Evolutionary conservation across 2,797 vertebrate genomes (phyloP).

Genomic region (Synanceia verrucosa): DNA sequence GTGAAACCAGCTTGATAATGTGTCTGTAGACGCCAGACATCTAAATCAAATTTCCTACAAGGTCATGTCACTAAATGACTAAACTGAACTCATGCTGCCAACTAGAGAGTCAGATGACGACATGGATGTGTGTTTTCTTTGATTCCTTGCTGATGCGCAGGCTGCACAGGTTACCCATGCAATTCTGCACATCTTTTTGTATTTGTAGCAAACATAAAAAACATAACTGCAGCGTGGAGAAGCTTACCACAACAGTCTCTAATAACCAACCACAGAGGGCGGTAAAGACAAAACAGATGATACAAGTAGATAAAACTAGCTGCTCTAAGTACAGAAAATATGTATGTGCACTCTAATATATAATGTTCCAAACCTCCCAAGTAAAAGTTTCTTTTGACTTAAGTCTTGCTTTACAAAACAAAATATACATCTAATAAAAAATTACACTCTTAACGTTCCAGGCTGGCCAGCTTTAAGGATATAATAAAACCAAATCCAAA

Average conservation of each 20-base stretch:
- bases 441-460: slow-evolving; percentile 73
- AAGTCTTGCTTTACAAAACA: slow-evolving; percentile 71
- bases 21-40: background rate
- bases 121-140: background rate
- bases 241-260: background rate
- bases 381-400: slow-evolving; percentile 44
- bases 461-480: slow-evolving; percentile 43
- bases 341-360: slow-evolving; percentile 65
- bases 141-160: background rate
- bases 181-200: background rate
- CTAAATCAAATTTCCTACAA: background rate
- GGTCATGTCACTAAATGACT: background rate
- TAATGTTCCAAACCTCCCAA: slow-evolving; percentile 47
- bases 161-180: background rate
- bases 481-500: slow-evolving; percentile 50
- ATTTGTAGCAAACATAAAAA: background rate
- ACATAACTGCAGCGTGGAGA: background rate
- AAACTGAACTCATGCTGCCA: background rate
- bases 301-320: slow-evolving; percentile 58
- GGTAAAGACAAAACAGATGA: slow-evolving; percentile 33
- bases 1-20: too few species aligned
- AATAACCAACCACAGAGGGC: too few species aligned
- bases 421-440: slow-evolving; percentile 83
- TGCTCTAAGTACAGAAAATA: slow-evolving; percentile 74
- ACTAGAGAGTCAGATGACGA: background rate